A percentile compares a stretch with the other conserved stretches of the same genome.
Conservation (phyloP, 2,113 vertebrate genomes). For the Neopipo cinnamomea region DNA sequence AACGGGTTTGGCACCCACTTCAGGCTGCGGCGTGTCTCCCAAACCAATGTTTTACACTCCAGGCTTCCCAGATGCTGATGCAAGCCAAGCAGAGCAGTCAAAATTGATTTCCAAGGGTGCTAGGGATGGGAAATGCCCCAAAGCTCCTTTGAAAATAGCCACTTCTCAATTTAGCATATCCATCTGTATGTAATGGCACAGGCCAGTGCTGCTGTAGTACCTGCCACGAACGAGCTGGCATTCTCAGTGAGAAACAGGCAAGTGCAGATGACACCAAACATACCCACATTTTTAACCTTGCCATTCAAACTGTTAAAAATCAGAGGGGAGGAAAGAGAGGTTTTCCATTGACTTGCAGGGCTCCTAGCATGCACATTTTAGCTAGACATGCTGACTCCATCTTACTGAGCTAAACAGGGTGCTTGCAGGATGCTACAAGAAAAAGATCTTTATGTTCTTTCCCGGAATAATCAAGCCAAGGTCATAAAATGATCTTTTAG, state of each 20-base stretch:
- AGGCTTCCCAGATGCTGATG: background rate
- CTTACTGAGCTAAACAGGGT: background rate
- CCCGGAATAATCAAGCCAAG: background rate
- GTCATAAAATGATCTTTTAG: background rate
- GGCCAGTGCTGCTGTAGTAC: background rate
- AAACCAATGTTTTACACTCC: background rate
- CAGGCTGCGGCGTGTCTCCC: rapidly evolving
- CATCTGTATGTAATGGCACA: background rate
- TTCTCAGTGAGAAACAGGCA: background rate
- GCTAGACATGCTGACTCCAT: background rate
- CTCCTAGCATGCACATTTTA: background rate
- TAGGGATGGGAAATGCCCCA: background rate
- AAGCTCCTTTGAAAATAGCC: background rate
- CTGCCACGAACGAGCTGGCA: background rate
- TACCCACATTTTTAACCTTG: background rate
- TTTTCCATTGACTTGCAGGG: background rate
- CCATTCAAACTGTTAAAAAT: background rate
- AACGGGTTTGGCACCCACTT: background rate
- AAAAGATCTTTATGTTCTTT: background rate
- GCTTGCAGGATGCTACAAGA: background rate
- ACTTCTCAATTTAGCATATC: background rate
- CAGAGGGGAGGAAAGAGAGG: background rate
- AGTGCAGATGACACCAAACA: background rate
- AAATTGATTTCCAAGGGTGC: background rate
- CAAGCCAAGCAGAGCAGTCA: background rate